A percentile compares a stretch with the other conserved stretches of the same genome.
Conservation (phyloP, 2,888 invertebrate species). For the Phaonia tiefii region DNA sequence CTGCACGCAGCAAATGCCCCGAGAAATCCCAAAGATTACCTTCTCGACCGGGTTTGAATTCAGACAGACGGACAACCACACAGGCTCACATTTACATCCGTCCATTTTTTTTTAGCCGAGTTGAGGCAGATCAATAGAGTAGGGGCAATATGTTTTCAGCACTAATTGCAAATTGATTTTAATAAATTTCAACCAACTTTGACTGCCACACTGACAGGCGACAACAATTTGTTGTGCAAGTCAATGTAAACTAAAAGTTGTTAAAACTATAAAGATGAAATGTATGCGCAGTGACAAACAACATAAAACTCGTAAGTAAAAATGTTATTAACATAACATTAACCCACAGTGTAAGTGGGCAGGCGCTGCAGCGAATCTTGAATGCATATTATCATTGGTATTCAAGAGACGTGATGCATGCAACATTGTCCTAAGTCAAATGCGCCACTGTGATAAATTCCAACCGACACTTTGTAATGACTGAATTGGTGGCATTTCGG, state of each 20-base stretch:
- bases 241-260: constrained; percentile 3
- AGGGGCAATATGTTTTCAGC: constrained; percentile 56
- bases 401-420: not conserved
- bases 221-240: constrained; percentile 57
- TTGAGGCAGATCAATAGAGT: not conserved
- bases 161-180: constrained; percentile 77
- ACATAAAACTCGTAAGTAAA: constrained; percentile 5
- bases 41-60: constrained; percentile 38
- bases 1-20: constrained; percentile 1
- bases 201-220: constrained; percentile 65
- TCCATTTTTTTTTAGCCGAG: not conserved
- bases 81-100: constrained; percentile 24
- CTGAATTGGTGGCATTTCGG: not conserved
- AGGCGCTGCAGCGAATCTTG: no score
- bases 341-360: no score
- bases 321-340: no score
- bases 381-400: no score
- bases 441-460: constrained; percentile 22
- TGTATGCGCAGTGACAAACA: constrained; percentile 51
- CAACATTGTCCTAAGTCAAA: not conserved
- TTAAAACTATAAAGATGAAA: constrained; percentile 50
- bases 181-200: constrained; percentile 69
- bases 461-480: constrained; percentile 17
- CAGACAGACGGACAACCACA: constrained; percentile 40
- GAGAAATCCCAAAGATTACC: constrained; percentile 32